Percentiles rank a stretch among this genome's conserved stretches.
phyloP scores from a whole-genome alignment of 2,797 vertebrate genomes.

The Bucorvus abyssinicus region DNA sequence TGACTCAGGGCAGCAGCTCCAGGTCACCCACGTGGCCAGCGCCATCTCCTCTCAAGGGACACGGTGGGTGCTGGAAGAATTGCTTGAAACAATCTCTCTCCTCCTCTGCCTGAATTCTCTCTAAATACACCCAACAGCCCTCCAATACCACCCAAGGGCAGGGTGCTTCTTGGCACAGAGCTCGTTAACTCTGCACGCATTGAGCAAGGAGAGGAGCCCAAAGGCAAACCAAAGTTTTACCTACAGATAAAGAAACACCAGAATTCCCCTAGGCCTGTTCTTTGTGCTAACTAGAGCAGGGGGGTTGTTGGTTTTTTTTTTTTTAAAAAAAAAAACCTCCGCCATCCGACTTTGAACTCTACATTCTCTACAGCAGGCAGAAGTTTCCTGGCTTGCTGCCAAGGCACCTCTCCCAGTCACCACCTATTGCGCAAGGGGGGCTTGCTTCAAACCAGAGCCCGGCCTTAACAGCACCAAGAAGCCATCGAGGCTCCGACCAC shows the following conservation, averaged over 20 bases:
- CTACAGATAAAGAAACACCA: background rate
- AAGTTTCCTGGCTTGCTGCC: background rate
- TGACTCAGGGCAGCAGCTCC: accelerated
- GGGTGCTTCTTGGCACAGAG: background rate
- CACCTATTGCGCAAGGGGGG: background rate
- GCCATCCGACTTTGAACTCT: background rate
- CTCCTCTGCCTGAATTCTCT: background rate
- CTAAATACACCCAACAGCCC: background rate
- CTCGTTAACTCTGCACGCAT: background rate
- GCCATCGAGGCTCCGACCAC: background rate
- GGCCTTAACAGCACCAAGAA: background rate
- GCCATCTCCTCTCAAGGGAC: background rate
- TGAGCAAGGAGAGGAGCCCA: background rate
- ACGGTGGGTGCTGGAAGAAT: accelerated
- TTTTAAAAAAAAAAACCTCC: no score
- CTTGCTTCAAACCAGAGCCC: accelerated
- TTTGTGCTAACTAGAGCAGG: background rate
- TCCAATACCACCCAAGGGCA: background rate
- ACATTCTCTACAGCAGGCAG: background rate
- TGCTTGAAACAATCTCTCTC: background rate
- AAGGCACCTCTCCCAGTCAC: background rate
- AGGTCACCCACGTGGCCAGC: background rate
- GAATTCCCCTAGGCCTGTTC: accelerated
- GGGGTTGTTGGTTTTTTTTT: no score
- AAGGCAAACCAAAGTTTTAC: background rate